Conservation (phyloP, 2,888 invertebrate genomes). For the Chorisops tibialis region DNA sequence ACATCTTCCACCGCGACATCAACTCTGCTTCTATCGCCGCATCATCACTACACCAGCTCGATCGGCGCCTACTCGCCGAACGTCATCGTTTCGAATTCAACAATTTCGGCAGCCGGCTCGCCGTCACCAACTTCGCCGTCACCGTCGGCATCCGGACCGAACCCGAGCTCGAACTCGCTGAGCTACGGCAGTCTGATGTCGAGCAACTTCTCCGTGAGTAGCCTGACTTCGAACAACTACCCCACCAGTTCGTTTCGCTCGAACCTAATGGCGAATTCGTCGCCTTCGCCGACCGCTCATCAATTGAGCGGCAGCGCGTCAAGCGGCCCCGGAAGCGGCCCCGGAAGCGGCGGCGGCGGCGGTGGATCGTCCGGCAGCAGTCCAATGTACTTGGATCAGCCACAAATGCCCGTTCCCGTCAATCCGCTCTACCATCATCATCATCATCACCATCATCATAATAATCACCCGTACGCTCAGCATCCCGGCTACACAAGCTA, state of each 20-base stretch:
- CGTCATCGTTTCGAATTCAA: not conserved
- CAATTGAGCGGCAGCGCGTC: not conserved
- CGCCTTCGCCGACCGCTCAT: slow-evolving; percentile 42
- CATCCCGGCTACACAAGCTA: slow-evolving; percentile 42
- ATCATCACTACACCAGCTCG: slow-evolving; percentile 3
- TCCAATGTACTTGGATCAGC: slow-evolving; percentile 53
- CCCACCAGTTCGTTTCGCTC: slow-evolving; percentile 47
- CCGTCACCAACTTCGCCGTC: slow-evolving; percentile 38
- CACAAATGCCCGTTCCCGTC: slow-evolving; percentile 53
- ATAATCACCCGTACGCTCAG: slow-evolving; percentile 47
- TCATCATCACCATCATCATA: slow-evolving; percentile 39
- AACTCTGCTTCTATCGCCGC: slow-evolving; percentile 29
- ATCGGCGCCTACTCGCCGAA: not conserved
- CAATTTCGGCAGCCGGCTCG: not conserved
- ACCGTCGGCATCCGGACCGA: slow-evolving; percentile 11
- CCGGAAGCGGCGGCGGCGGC: no score
- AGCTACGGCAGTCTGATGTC: slow-evolving; percentile 39
- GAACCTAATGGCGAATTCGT: slow-evolving; percentile 50
- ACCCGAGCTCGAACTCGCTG: slow-evolving; percentile 33
- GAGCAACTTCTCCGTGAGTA: slow-evolving; percentile 53
- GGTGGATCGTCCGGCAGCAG: slow-evolving; percentile 38
- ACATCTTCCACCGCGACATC: slow-evolving; percentile 31
- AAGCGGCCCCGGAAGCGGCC: slow-evolving; percentile 34
- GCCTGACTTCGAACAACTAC: slow-evolving; percentile 46
- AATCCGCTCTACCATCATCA: slow-evolving; percentile 50